These are phyloP conservation scores for Dryobotodes eremita DNA, from an alignment of 2,888 invertebrate genomes.

Conservation along the genomic window DNA sequence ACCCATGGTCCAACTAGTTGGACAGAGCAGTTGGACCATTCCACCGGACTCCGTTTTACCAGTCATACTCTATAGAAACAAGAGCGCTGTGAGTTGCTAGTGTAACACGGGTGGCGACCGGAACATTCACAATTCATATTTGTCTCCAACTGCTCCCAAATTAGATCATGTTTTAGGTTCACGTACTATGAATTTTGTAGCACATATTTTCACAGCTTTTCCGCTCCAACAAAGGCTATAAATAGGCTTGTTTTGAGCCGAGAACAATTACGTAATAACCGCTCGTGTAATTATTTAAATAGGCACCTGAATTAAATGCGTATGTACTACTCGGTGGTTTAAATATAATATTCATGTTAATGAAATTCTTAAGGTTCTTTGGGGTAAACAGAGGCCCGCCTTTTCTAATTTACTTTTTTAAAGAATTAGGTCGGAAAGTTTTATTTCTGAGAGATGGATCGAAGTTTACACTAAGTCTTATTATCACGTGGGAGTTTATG, in stretches of 20 bases:
- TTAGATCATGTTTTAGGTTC: conserved; percentile 58
- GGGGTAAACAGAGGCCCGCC: background rate
- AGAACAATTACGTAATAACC: conserved; percentile 53
- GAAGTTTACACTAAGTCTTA: background rate
- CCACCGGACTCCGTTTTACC: too few relatives aligned
- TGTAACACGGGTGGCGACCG: conserved; percentile 4
- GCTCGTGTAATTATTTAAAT: conserved; percentile 54
- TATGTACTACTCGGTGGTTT: conserved; percentile 13
- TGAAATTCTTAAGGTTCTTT: conserved; percentile 32
- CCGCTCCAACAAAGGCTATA: conserved; percentile 35
- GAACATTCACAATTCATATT: conserved; percentile 60
- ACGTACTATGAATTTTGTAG: conserved; percentile 61
- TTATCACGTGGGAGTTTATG: background rate
- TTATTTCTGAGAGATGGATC: background rate
- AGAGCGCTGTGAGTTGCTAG: conserved; percentile 5
- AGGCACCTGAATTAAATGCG: conserved; percentile 39
- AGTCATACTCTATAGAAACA: conserved; percentile 11
- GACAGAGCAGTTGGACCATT: too few relatives aligned
- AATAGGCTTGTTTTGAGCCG: conserved; percentile 50
- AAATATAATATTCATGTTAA: conserved; percentile 36
- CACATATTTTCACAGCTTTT: conserved; percentile 46
- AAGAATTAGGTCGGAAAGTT: background rate
- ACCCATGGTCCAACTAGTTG: too few relatives aligned
- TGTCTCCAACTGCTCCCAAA: conserved; percentile 48
- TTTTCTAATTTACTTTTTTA: background rate